Evolutionary conservation across 2,797 vertebrate genomes (phyloP).

Genomic region (Morus bassanus): DNA sequence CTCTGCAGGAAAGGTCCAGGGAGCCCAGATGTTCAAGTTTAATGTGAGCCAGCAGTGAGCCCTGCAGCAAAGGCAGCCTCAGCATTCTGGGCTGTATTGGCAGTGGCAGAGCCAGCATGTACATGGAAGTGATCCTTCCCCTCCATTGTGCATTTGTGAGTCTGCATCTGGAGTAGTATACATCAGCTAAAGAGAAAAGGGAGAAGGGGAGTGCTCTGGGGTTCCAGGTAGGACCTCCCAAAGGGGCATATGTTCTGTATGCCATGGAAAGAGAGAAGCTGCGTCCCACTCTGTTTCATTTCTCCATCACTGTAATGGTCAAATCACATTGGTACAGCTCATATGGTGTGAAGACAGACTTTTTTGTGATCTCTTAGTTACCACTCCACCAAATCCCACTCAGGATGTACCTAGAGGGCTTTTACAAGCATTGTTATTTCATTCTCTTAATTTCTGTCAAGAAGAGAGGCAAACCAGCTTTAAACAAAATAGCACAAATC

Average conservation of each 20-base stretch:
- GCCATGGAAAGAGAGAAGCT: background rate
- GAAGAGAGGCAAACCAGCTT: background rate
- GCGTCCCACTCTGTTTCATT: background rate
- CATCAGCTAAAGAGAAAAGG: background rate
- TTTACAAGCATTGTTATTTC: background rate
- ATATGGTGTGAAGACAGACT: background rate
- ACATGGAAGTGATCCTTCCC: background rate
- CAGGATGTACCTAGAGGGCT: background rate
- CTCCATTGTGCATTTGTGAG: rapidly evolving
- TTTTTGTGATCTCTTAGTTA: rapidly evolving
- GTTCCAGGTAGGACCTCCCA: background rate
- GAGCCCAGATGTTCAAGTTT: background rate
- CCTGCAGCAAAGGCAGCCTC: background rate
- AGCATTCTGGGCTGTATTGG: background rate
- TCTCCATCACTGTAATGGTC: background rate
- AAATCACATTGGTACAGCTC: background rate
- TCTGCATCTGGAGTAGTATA: background rate
- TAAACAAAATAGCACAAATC: background rate
- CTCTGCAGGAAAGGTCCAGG: background rate
- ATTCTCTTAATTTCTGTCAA: background rate
- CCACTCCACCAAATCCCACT: background rate
- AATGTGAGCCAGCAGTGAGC: background rate
- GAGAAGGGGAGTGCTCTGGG: background rate
- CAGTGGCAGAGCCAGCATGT: background rate
- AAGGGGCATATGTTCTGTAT: background rate